A percentile compares a stretch with the other conserved stretches of the same genome.
Conservation (phyloP, 2,888 invertebrate genomes). For the Erebia aethiops region DNA sequence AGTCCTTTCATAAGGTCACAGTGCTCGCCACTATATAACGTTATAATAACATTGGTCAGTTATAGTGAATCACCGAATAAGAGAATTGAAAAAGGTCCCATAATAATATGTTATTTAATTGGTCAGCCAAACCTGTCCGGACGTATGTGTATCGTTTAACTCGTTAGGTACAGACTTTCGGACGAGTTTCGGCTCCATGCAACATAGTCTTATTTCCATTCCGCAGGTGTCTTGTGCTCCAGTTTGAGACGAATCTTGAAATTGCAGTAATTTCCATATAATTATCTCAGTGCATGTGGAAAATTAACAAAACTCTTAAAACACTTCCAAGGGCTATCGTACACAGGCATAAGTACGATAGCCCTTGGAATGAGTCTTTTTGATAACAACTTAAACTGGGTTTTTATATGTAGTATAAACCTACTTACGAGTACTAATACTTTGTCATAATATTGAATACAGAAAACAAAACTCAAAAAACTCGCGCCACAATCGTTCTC, state of each 20-base stretch:
- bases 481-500: too few relatives aligned
- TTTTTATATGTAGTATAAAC: too few relatives aligned
- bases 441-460: too few relatives aligned
- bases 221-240: constrained; percentile 32
- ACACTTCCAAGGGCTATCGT: neutral
- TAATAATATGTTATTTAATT: too few relatives aligned
- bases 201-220: constrained; percentile 31
- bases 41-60: too few relatives aligned
- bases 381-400: too few relatives aligned
- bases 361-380: neutral
- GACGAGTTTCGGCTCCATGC: constrained; percentile 37
- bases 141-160: neutral
- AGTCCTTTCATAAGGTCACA: too few relatives aligned
- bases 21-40: too few relatives aligned
- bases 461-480: too few relatives aligned
- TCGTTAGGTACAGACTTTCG: constrained; percentile 24
- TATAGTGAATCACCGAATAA: too few relatives aligned
- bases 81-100: neutral
- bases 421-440: too few relatives aligned
- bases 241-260: constrained; percentile 31
- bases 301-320: constrained; percentile 2
- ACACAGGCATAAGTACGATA: too few relatives aligned
- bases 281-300: constrained; percentile 7
- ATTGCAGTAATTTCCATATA: constrained; percentile 22
- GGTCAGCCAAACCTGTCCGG: neutral